These are phyloP conservation scores for Chorisops tibialis DNA, from an alignment of 2,888 invertebrate species.

Conservation along the genomic window DNA sequence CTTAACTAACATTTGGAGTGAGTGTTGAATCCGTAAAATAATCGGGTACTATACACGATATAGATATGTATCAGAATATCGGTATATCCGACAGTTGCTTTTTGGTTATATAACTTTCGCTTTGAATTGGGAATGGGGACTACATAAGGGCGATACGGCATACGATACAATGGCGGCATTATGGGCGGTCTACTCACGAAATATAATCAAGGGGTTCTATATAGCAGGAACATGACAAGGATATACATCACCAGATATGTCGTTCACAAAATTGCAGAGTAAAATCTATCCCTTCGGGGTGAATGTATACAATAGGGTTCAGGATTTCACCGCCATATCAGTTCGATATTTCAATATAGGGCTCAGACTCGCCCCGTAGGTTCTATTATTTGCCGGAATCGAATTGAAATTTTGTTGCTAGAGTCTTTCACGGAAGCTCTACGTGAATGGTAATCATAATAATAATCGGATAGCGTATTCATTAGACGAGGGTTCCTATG, in stretches of 20 bases:
- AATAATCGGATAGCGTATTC: slow-evolving; percentile 25
- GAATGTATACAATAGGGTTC: slow-evolving; percentile 9
- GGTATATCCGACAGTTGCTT: no score
- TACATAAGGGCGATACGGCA: slow-evolving; percentile 12
- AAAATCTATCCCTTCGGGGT: slow-evolving; percentile 1
- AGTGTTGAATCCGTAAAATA: slow-evolving; percentile 6
- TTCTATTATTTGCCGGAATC: slow-evolving; percentile 24
- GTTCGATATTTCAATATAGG: slow-evolving; percentile 5
- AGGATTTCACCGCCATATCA: slow-evolving; percentile 15
- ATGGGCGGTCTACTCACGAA: slow-evolving; percentile 18
- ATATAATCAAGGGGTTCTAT: not conserved
- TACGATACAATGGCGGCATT: slow-evolving; percentile 24
- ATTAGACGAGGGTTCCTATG: slow-evolving; percentile 7
- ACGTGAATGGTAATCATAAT: slow-evolving; percentile 26
- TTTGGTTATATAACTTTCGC: slow-evolving; percentile 7
- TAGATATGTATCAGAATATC: not conserved
- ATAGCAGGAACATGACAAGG: slow-evolving; percentile 20
- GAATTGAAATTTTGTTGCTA: slow-evolving; percentile 23
- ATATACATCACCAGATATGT: slow-evolving; percentile 23
- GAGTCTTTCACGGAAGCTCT: slow-evolving; percentile 15
- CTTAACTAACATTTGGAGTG: slow-evolving; percentile 9
- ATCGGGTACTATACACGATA: not conserved
- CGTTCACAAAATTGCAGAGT: slow-evolving; percentile 13
- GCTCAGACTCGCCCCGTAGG: slow-evolving; percentile 10
- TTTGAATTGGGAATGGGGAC: slow-evolving; percentile 11